Evolutionary conservation across 2,113 vertebrate genomes (phyloP).

Genomic region (Helogale parvula): DNA sequence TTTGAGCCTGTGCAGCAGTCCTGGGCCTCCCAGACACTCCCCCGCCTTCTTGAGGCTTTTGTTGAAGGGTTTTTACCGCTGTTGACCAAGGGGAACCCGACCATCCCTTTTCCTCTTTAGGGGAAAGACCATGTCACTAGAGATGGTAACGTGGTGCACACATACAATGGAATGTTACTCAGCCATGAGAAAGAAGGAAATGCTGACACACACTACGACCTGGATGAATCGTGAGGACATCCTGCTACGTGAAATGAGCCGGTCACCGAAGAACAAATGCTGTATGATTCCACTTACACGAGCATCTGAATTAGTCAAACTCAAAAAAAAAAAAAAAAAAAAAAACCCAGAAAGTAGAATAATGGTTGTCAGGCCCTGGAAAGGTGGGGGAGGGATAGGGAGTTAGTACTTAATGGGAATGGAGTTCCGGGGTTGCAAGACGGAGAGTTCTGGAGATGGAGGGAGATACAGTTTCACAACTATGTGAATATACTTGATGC

Average conservation of each 20-base stretch:
- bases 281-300: background rate
- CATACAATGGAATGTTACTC: background rate
- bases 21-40: too few species aligned
- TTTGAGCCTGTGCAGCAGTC: background rate
- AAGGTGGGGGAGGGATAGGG: too few species aligned
- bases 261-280: background rate
- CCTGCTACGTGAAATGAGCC: too few species aligned
- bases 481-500: background rate
- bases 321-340: too few species aligned
- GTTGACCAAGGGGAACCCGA: background rate
- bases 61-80: background rate
- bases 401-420: background rate
- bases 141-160: fast-evolving
- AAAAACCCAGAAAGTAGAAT: background rate
- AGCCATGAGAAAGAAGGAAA: background rate
- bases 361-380: background rate
- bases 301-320: background rate
- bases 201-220: background rate
- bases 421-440: background rate
- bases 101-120: background rate
- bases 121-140: background rate
- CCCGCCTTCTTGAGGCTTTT: background rate
- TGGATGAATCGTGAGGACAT: background rate
- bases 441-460: background rate
- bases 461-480: too few species aligned